phyloP scores from a whole-genome alignment of 2,797 vertebrate species.

The Psittacula derbiana region DNA sequence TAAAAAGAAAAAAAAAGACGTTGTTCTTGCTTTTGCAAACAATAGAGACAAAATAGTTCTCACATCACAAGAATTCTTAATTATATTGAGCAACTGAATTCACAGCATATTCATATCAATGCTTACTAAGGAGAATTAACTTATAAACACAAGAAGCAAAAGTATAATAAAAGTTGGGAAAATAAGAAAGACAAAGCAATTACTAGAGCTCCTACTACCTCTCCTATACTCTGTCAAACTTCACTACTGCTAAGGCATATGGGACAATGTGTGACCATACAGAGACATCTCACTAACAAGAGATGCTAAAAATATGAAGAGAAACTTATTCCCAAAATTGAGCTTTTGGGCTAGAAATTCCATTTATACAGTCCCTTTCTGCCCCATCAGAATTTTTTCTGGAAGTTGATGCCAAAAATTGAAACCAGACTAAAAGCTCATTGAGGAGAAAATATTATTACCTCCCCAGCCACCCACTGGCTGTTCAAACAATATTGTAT shows the following conservation, averaged over 20 bases:
- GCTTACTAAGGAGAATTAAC: background rate
- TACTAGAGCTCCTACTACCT: background rate
- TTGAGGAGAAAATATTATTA: conserved; percentile 46
- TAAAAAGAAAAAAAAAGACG: background rate
- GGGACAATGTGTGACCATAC: background rate
- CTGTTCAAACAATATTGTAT: conserved; percentile 49
- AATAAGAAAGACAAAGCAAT: background rate
- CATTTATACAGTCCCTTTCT: background rate
- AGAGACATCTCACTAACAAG: background rate
- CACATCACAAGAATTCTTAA: background rate
- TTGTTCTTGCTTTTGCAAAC: background rate
- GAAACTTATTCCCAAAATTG: background rate
- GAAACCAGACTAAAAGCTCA: conserved; percentile 59
- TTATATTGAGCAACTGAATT: background rate
- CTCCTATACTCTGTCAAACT: background rate
- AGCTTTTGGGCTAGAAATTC: background rate
- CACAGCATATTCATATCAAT: background rate
- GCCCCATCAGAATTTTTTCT: conserved; percentile 3
- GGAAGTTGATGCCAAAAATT: conserved; percentile 45
- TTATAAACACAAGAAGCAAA: background rate
- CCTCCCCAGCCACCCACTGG: conserved; percentile 48
- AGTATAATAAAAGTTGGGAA: background rate
- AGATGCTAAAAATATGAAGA: background rate
- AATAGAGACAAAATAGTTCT: background rate
- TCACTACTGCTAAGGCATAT: background rate